Percentiles rank a stretch among this genome's conserved stretches.
Conservation (phyloP, 2,113 vertebrate species). For the Neotragus pygmaeus region DNA sequence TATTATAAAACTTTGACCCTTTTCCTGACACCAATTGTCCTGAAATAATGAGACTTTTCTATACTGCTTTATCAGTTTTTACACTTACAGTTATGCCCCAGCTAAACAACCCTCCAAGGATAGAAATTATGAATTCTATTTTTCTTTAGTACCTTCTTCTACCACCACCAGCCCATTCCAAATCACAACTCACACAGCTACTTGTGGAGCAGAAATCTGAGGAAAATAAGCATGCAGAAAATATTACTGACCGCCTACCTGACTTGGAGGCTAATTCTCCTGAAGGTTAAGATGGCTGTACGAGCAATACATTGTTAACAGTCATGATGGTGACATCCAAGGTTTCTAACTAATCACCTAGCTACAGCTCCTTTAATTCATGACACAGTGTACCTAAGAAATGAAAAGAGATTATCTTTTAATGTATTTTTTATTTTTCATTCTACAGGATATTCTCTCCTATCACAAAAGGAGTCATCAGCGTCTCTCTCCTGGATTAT, state of each 20-base stretch:
- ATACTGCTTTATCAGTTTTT: not conserved
- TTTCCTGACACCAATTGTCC: not conserved
- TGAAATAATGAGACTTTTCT: not conserved
- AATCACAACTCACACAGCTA: not conserved
- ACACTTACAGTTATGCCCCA: not conserved
- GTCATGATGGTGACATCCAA: not conserved
- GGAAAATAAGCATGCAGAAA: not conserved
- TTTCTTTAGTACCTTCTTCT: not conserved
- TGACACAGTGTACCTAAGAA: not conserved
- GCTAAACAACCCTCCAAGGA: not conserved
- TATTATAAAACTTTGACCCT: not conserved
- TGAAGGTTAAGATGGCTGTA: not conserved
- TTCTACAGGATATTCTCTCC: constrained; percentile 88
- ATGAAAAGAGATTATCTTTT: not conserved
- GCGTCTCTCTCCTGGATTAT: constrained; percentile 89
- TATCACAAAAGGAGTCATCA: constrained; percentile 92
- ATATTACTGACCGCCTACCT: not conserved
- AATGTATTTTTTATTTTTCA: not conserved
- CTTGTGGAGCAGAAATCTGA: not conserved
- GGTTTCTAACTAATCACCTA: not conserved
- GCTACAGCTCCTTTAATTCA: not conserved
- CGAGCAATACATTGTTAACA: not conserved
- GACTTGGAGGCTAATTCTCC: not conserved
- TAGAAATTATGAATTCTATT: constrained; percentile 3
- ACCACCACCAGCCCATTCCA: not conserved